Base-by-base conservation (phyloP, 2,113 vertebrate species). In the Talpa occidentalis region DNA sequence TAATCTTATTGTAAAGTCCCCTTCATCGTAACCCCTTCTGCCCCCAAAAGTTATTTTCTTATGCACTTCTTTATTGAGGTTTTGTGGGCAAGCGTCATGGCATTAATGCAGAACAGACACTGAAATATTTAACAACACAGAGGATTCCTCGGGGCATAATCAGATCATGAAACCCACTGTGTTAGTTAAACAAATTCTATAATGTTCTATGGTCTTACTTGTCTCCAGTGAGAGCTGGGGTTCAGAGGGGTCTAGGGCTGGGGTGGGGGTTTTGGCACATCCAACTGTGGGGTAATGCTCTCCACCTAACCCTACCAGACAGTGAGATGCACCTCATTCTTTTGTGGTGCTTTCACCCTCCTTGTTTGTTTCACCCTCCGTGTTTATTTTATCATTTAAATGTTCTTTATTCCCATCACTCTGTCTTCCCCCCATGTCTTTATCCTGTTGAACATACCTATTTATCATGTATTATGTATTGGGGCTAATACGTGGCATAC, bases 161-260 rank as follows among this genome's bases (percentile, higher is more conserved):
- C 44, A 91, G 37, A 40, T 92, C 69, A 83, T 35, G 42, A 90
- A 94, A 94, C 91, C 49, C 47, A 94, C 44, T 54, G 11, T 89
- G 42, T 54, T 70, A 74, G 52, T 64, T 30, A 52, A 69, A 37
- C 64, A 17, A 84, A 78, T 95, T 93, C 64, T 94, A 22, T 70
- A 59, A 94, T 56, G 82, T 44, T 56, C 59, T 90, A 35, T 60
- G 19, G 21, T 56, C 19, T 56, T 87, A 79, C 11, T 80, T 81
- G 10, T 7, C 81, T 24, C 28, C 37, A 66, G 10, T 62, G 26
- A 76, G 56, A 96, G 52, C 35, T 40, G 22, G n/a, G 10, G 22
- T n/a, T 11, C 15, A 32, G 64, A 44, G 35, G 15, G 10, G 15
- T 44, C 64, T 67, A 30, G 15, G 30, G 0, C 26, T 66, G 16